These are phyloP conservation scores for Rhyacophila evoluta DNA, from an alignment of 2,888 invertebrate genomes.

Conservation along the genomic window DNA sequence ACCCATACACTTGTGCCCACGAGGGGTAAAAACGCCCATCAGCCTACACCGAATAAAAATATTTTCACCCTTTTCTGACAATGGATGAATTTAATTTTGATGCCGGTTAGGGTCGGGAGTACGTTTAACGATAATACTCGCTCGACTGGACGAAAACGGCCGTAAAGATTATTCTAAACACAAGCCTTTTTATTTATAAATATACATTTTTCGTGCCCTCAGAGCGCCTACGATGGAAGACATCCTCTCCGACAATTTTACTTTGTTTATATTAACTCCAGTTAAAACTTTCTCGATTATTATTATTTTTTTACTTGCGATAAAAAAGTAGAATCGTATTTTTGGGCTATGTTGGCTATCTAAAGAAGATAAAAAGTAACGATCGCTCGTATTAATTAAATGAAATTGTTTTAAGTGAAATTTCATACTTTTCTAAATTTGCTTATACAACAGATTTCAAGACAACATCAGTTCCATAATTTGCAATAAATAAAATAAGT, in stretches of 20 bases:
- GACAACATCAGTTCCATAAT: too few species aligned
- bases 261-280: background rate
- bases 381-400: background rate
- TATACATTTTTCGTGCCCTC: background rate
- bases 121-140: conserved; percentile 37
- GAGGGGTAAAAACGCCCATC: conserved; percentile 36
- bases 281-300: background rate
- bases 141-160: conserved; percentile 30
- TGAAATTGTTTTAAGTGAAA: too few species aligned
- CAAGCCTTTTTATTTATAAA: conserved; percentile 22
- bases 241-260: background rate
- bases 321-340: background rate
- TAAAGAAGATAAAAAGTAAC: background rate
- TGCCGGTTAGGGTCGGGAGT: conserved; percentile 33
- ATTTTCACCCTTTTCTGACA: conserved; percentile 36
- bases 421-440: too few species aligned
- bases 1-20: conserved; percentile 26
- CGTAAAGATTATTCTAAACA: conserved; percentile 19
- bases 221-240: background rate
- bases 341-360: background rate
- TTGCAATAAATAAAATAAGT: too few species aligned
- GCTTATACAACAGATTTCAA: too few species aligned
- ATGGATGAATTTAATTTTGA: conserved; percentile 47
- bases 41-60: conserved; percentile 41
- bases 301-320: background rate